phyloP scores from a whole-genome alignment of 2,888 invertebrate genomes.

The Rhyacophila evoluta region DNA sequence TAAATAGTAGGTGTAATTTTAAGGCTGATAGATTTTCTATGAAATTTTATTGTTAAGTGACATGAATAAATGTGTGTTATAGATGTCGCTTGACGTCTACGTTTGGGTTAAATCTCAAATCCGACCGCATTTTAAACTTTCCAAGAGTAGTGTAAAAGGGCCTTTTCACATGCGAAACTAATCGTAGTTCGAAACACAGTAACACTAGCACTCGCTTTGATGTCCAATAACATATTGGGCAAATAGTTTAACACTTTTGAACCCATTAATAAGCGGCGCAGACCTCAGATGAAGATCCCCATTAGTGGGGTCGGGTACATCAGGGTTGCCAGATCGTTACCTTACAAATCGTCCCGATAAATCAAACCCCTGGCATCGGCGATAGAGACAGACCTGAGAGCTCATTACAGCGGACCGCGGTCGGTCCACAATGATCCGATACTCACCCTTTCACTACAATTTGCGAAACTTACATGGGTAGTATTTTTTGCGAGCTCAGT shows the following conservation, averaged over 20 bases:
- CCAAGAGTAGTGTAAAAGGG: background rate
- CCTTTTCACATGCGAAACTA: background rate
- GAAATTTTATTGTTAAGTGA: too few relatives aligned
- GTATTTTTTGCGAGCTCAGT: background rate
- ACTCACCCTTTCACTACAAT: background rate
- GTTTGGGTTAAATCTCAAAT: background rate
- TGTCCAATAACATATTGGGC: constrained; percentile 24
- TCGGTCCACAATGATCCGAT: constrained; percentile 25
- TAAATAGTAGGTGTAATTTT: too few relatives aligned
- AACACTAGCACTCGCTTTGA: background rate
- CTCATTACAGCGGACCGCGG: constrained; percentile 44
- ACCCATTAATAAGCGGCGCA: constrained; percentile 22
- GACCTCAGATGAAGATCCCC: constrained; percentile 24
- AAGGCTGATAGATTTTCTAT: too few relatives aligned
- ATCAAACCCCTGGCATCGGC: constrained; percentile 42
- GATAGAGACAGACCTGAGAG: constrained; percentile 28
- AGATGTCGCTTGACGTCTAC: background rate
- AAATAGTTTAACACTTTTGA: constrained; percentile 24
- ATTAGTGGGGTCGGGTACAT: constrained; percentile 24
- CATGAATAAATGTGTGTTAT: background rate
- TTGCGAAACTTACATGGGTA: background rate
- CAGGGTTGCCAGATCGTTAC: constrained; percentile 41
- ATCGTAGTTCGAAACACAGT: background rate
- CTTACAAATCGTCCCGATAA: constrained; percentile 49
- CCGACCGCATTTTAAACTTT: constrained; percentile 11